Evolutionary conservation across 1,140 invertebrate genomes (phyloP), one percentile per base, ranked within the genome.

Genomic region (Calliopsis andreniformis): DNA sequence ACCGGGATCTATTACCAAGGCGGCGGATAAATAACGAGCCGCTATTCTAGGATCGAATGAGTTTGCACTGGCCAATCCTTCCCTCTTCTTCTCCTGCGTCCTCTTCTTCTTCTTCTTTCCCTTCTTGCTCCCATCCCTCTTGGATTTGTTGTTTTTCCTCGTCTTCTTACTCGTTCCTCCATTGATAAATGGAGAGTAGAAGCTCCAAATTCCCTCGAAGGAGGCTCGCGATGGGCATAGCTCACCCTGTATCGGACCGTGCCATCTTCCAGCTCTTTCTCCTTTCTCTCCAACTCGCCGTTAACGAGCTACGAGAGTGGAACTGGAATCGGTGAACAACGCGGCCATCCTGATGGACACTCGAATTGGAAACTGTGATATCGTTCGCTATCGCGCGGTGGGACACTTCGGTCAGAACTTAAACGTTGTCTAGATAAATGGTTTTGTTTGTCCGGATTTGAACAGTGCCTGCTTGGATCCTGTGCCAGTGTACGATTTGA

Each of bases 21-120:
- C 59, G 73, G 47, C 70, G 86, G 84, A 88, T 90, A 89, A 90
- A 88, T 89, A 89, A 90, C 87, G 79, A 84, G 83, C 64, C 61
- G 75, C 76, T 81, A 82, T 85, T 87, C 67, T 76, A 69, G 77
- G 55, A 83, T 76, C 80, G 84, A 89, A 89, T 87, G 85, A 89
- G 86, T 88, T 85, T 81, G 63, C 84, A 80, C 73, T 68, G 67
- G 76, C 39, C 59, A 55, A 32, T 45, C 43, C 61, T 68, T 69
- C 39, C 58, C 32, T 77, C 32, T 64, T 45, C 51, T 56, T 35
- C 69, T 47, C 49, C 61, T 70, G 32, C 55, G 63, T 56, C 39
- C 8, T 49, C 59, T 5, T 59, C 59, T 14, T 63, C 25, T 42
- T 45, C 39, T 25, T 45, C 47, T 20, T 6, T n/a, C 30, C 53